Base-by-base conservation (phyloP, 2,888 invertebrate species). In the Heliconius cydno region DNA sequence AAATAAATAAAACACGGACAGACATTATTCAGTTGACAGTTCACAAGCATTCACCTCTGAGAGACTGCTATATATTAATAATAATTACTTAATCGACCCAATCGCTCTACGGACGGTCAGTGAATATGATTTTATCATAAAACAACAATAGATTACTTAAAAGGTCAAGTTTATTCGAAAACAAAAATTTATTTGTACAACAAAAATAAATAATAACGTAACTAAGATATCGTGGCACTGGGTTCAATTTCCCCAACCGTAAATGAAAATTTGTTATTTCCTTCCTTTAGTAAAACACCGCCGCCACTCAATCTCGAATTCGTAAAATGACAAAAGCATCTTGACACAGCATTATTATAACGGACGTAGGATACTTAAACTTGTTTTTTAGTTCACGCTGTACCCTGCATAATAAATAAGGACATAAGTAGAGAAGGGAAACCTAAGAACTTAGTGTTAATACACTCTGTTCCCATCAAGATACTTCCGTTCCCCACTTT, bases 11-110 rank as follows among this genome's bases (percentile, higher is more conserved):
- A n/a, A 57, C 5, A 22, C 28, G 22, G 7, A 70, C 15, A 25
- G 15, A 28, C 70, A 70, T 74, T 70, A 70, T 80, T 6, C 52
- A 52, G 28, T 22, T n/a, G 60, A 73, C 52, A 52, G 28, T 22
- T n/a, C 73, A 73, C 73, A 34, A n/a, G 38, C 25, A 60, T 25
- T 38, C 38, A 34, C 9, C 34, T 38, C 34, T 60, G 34, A 34
- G 57, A 15, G 7, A 60, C 73, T 73, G 38, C n/a, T 15, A 3
- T 41, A 34, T 70, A 41, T 13, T 22, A 52, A 65, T 52, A 72
- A 30, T 7, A n/a, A 57, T 73, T 60, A 34, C 60, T 30, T 60
- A 73, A 73, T 38, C 73, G 60, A 60, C 60, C 12, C 34, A 60
- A n/a, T 1, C 57, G 60, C 60, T 60, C 73, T 34, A 73, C 73